A percentile compares a stretch with the other conserved stretches of the same genome.
Conservation (phyloP, 2,797 vertebrate genomes). For the Oryzias dopingdopingensis region DNA sequence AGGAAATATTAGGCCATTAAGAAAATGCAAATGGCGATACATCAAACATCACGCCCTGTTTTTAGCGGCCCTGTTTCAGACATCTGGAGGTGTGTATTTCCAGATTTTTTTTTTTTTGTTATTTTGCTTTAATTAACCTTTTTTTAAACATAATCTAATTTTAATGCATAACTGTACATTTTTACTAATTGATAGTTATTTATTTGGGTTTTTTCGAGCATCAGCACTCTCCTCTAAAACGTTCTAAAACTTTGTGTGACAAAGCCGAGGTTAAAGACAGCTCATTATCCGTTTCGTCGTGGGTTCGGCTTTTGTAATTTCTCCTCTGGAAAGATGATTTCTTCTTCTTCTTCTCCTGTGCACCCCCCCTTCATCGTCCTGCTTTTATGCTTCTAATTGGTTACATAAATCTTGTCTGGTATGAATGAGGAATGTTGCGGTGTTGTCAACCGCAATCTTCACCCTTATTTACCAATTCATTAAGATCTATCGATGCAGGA, state of each 20-base stretch:
- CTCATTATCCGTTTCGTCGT: conserved; percentile 93
- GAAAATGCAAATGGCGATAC: conserved; percentile 69
- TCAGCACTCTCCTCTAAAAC: conserved; percentile 25
- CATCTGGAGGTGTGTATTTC: conserved; percentile 48
- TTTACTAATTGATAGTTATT: too few relatives aligned
- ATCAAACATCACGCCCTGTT: conserved; percentile 44
- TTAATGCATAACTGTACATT: too few relatives aligned
- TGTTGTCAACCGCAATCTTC: conserved; percentile 99
- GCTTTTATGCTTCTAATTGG: conserved; percentile 97
- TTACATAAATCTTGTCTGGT: conserved; percentile 99
- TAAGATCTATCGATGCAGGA: conserved; percentile 99
- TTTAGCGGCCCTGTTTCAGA: conserved; percentile 34
- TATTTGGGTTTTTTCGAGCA: too few relatives aligned
- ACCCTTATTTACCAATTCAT: conserved; percentile 99
- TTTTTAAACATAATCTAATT: too few relatives aligned
- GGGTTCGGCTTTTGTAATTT: conserved; percentile 96
- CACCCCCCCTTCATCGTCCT: conserved; percentile 71
- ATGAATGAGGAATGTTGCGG: conserved; percentile 99
- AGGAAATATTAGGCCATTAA: conserved; percentile 68
- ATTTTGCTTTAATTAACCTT: too few relatives aligned
- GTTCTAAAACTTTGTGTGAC: conserved; percentile 62
- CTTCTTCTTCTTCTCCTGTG: conserved; percentile 85
- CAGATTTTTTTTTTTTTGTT: conserved; percentile 64
- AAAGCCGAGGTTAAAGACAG: conserved; percentile 88
- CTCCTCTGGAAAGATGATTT: conserved; percentile 94